Conservation (phyloP, 2,797 vertebrate species). For the Heterohyrax brucei region DNA sequence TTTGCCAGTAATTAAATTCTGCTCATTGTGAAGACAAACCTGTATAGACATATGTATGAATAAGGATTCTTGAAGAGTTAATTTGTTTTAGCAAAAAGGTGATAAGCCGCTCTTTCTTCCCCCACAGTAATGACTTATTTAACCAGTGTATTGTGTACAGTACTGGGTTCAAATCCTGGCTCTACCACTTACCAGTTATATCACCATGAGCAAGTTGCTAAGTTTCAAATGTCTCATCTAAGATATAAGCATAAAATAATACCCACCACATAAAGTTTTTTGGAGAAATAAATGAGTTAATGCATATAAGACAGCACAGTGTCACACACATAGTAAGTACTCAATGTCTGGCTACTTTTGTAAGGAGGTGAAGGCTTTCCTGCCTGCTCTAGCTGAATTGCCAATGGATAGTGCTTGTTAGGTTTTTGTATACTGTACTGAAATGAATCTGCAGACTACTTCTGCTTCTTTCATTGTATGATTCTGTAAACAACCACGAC, state of each 20-base stretch:
- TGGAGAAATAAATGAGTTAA: neutral
- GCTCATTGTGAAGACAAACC: neutral
- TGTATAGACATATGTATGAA: slow-evolving; percentile 11
- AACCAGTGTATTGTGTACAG: neutral
- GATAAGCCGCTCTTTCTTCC: neutral
- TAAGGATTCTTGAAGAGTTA: slow-evolving; percentile 15
- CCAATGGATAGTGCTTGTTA: neutral
- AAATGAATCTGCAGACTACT: neutral
- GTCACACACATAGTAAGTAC: neutral
- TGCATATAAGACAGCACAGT: neutral
- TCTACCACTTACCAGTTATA: neutral
- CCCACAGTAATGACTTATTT: neutral
- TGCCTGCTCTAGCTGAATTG: neutral
- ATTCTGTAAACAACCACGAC: neutral
- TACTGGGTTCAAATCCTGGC: neutral
- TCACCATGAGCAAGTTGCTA: neutral
- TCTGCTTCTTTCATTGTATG: neutral
- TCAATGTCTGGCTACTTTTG: neutral
- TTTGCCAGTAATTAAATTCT: slow-evolving; percentile 1
- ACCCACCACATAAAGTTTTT: neutral
- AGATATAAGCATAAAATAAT: slow-evolving; percentile 29
- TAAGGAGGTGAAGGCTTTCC: neutral
- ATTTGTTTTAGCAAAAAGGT: neutral
- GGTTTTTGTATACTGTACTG: neutral
- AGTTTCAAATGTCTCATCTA: slow-evolving; percentile 24